Conservation (phyloP, 1,140 invertebrate species). For the Thalassaphorura encarpata region DNA sequence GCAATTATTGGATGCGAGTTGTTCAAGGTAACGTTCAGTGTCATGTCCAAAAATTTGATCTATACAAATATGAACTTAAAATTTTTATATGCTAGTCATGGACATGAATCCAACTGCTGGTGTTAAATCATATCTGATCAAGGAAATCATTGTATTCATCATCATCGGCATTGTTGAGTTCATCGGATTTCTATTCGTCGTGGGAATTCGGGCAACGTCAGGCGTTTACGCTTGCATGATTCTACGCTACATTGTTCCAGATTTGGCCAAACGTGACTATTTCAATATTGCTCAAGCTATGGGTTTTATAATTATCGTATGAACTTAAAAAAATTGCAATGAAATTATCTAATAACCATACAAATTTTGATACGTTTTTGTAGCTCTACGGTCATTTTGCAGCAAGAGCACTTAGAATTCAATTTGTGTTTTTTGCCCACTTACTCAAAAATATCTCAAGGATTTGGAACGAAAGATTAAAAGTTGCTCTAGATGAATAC, state of each 20-base stretch:
- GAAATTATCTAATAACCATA: not conserved
- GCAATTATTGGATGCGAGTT: constrained; percentile 3
- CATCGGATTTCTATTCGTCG: not conserved
- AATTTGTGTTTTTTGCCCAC: not conserved
- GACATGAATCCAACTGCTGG: not conserved
- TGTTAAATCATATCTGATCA: not conserved
- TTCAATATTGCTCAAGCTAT: not conserved
- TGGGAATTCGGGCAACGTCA: not conserved
- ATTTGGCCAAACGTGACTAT: not conserved
- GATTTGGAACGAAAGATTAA: not conserved
- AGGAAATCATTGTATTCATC: not conserved
- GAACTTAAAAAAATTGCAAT: not conserved
- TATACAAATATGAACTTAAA: no score
- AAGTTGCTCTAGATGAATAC: not conserved
- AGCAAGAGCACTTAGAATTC: not conserved
- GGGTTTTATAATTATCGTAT: not conserved
- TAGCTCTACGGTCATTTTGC: not conserved
- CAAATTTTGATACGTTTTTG: not conserved
- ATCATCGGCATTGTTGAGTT: not conserved
- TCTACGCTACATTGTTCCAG: not conserved
- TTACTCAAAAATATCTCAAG: not conserved
- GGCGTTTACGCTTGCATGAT: not conserved
- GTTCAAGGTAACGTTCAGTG: not conserved
- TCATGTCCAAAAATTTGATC: not conserved
- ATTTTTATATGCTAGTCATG: not conserved